Base-by-base conservation (phyloP, 1,140 invertebrate genomes). In the Teleopsis dalmanni region DNA sequence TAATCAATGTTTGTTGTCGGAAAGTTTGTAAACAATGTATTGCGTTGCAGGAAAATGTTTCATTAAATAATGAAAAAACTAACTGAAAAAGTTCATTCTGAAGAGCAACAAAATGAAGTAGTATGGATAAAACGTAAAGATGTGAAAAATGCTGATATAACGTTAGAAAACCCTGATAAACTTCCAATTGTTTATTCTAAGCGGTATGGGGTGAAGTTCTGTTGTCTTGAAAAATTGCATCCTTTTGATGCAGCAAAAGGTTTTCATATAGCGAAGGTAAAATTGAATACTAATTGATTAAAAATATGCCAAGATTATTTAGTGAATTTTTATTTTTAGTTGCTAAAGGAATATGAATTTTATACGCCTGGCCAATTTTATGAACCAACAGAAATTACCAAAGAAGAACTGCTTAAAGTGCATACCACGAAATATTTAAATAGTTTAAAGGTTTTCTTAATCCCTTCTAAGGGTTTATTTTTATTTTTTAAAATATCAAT, bases 211-310 rank as follows among this genome's bases (percentile, higher is more conserved):
- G 88, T 93, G 48, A 76, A 76, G n/a, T 87, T 91, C 63, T 73
- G 77, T 58, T 85, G 86, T 18, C 70, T 92, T 37, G 86, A 92
- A 72, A 88, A 83, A 62, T 73, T 89, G 14, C 89, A 92, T 76
- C 83, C 88, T n/a, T 92, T 93, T 72, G 89, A 93, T 78, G 78
- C 88, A 3, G 78, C 78, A 54, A 93, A 92, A 76, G 92, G 89
- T 84, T 80, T 80, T 43, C 81, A 83, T 63, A 81, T 92, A 61
- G 81, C 74, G 64, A 74, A 81, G 78, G 85, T 87, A n/a, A 46
- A 22, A 40, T 22, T 41, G 41, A 29, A 43, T 34, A 51, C 26
- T 19, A 35, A 16, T 18, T 33, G 23, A 23, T 18, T 8, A 25
- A 19, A n/a, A 18, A 40, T 19, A 25, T 14, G 9, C 9, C 21